phyloP scores from a whole-genome alignment of 2,113 vertebrate genomes.

The Heptranchias perlo region DNA sequence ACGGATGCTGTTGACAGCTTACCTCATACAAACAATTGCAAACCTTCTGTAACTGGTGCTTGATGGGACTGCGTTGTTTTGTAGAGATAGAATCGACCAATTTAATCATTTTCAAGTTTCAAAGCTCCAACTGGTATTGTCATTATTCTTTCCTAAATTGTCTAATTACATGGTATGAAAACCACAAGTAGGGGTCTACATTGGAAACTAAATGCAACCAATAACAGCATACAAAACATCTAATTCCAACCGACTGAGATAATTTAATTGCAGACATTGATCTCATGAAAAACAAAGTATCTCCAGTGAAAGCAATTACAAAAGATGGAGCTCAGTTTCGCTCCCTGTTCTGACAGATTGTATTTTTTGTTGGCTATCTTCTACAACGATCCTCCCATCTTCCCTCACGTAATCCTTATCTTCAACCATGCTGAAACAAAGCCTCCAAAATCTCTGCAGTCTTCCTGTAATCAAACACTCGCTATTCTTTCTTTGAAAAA shows the following conservation, averaged over 20 bases:
- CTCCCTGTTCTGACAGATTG: not conserved
- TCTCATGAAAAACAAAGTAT: not conserved
- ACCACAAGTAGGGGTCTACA: not conserved
- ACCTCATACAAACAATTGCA: not conserved
- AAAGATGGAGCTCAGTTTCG: not conserved
- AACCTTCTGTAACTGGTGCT: not conserved
- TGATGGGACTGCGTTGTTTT: not conserved
- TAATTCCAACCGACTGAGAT: not conserved
- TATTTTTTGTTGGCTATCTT: not conserved
- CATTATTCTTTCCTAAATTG: not conserved
- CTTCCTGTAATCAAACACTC: not conserved
- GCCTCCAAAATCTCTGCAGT: not conserved
- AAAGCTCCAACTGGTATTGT: not conserved
- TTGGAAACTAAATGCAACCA: not conserved
- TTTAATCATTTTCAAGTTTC: not conserved
- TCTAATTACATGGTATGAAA: not conserved
- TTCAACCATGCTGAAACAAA: not conserved
- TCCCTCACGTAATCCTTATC: not conserved
- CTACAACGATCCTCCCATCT: not conserved
- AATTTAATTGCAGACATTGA: not conserved
- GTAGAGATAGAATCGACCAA: not conserved
- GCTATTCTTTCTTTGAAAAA: not conserved
- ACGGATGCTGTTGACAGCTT: not conserved
- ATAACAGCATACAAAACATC: not conserved
- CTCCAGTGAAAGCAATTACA: not conserved